A percentile compares a stretch with the other conserved stretches of the same genome.
phyloP scores from a whole-genome alignment of 2,113 vertebrate genomes.

The Antechinus flavipes region DNA sequence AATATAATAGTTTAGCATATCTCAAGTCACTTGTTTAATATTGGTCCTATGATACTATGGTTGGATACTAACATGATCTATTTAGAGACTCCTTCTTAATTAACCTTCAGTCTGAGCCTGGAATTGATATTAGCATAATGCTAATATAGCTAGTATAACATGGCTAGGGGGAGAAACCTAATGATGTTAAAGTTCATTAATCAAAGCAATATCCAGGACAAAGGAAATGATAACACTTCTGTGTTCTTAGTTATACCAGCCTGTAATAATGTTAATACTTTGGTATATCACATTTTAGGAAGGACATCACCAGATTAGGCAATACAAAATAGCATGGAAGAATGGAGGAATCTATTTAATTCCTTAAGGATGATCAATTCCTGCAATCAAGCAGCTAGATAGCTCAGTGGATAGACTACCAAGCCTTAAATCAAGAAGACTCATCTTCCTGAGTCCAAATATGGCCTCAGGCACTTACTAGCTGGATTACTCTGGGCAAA shows the following conservation, averaged over 20 bases:
- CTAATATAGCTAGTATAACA: background rate
- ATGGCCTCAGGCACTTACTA: constrained; percentile 23
- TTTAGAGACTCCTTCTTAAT: background rate
- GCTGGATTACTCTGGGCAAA: constrained; percentile 15
- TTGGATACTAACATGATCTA: background rate
- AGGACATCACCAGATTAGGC: background rate
- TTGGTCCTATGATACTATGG: background rate
- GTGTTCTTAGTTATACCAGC: background rate
- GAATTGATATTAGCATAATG: background rate
- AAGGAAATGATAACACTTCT: background rate
- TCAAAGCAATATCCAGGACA: background rate
- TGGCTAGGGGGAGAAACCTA: background rate
- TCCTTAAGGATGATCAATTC: background rate
- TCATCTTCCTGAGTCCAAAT: background rate
- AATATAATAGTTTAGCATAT: background rate
- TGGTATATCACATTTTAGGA: background rate
- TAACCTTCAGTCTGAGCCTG: background rate
- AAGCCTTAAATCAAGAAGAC: no score
- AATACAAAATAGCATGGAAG: background rate
- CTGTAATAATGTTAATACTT: background rate
- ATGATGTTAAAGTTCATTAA: background rate
- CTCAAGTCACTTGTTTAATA: background rate
- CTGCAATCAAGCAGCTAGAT: background rate
- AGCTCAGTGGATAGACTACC: no score
- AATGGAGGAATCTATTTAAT: background rate